Base-by-base conservation (phyloP, 2,888 invertebrate species). In the Lasioglossum calceatum region DNA sequence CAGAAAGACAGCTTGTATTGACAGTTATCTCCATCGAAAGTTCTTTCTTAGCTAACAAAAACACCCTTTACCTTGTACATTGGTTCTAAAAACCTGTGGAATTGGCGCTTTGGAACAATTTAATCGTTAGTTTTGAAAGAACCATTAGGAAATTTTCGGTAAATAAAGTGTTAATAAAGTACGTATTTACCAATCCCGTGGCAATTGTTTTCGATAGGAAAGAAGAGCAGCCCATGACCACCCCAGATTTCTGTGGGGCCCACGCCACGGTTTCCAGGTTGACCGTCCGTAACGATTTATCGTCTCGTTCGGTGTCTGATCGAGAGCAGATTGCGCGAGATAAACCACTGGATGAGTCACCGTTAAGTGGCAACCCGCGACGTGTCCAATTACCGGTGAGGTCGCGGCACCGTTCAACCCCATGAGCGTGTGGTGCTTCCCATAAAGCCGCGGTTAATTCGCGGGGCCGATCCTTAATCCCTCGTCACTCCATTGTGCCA, bases 301-400 rank as follows among this genome's bases (percentile, higher is more conserved):
- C 89, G 77, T 74, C 54, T 73, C 54, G 39, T 70, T 42, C 61
- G 61, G 84, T 78, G 84, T 84, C 86, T 83, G 87, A 87, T 87
- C 88, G 88, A 84, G 87, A 87, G 87, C 84, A 81, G 91, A 92
- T 92, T 80, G 84, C 80, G 86, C 84, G 83, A 75, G 88, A 91
- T 91, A 90, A 91, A 90, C 78, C 64, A 27, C 27, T 67, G 86
- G 84, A 86, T 92, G 92, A 92, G 84, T 92, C 92, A 92, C 88
- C 81, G 88, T 84, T 90, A 88, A 92, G 89, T 91, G 89, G 77
- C 89, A 87, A 86, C 87, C 85, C 82, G 89, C 87, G 86, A 88
- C 88, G 88, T 64, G 32, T 89, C 88, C 92, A 90, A 91, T 91
- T 91, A 89, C 88, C 88, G 80, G 84, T 85, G 84, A 91, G 92